Evolutionary conservation across 2,888 invertebrate species (phyloP).

Genomic region (Tethea ocularis): DNA sequence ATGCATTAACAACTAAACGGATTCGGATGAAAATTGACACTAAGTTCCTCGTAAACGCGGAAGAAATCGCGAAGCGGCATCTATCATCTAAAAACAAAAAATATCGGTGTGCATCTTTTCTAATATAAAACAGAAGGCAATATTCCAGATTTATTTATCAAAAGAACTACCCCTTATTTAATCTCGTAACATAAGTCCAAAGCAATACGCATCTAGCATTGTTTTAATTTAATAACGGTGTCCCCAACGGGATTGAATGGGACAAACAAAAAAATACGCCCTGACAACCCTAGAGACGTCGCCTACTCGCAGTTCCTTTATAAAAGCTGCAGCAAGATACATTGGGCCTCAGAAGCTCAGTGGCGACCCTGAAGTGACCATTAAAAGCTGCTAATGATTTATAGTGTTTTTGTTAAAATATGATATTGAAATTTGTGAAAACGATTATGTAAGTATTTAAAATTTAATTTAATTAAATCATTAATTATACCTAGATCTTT

Average conservation of each 20-base stretch:
- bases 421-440: slow-evolving; percentile 27
- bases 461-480: too few relatives aligned
- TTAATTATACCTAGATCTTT: too few relatives aligned
- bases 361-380: slow-evolving; percentile 24
- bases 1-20: too few relatives aligned
- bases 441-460: slow-evolving; percentile 28
- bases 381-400: slow-evolving; percentile 11
- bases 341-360: slow-evolving; percentile 40
- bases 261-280: slow-evolving; percentile 57
- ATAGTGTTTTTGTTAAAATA: slow-evolving; percentile 27
- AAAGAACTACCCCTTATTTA: slow-evolving; percentile 43
- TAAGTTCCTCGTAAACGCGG: too few relatives aligned
- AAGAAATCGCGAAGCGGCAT: too few relatives aligned
- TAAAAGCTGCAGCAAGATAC: slow-evolving; percentile 51
- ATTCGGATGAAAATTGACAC: too few relatives aligned
- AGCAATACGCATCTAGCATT: slow-evolving; percentile 65
- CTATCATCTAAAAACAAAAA: too few relatives aligned
- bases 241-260: slow-evolving; percentile 47
- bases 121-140: too few relatives aligned
- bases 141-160: not conserved
- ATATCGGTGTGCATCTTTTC: too few relatives aligned
- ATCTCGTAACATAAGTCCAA: slow-evolving; percentile 53
- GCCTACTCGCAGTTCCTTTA: slow-evolving; percentile 56
- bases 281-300: slow-evolving; percentile 66
- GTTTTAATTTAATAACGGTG: slow-evolving; percentile 81